A percentile compares a stretch with the other conserved stretches of the same genome.
phyloP scores from a whole-genome alignment of 2,113 vertebrate genomes.

The Patagioenas fasciata region DNA sequence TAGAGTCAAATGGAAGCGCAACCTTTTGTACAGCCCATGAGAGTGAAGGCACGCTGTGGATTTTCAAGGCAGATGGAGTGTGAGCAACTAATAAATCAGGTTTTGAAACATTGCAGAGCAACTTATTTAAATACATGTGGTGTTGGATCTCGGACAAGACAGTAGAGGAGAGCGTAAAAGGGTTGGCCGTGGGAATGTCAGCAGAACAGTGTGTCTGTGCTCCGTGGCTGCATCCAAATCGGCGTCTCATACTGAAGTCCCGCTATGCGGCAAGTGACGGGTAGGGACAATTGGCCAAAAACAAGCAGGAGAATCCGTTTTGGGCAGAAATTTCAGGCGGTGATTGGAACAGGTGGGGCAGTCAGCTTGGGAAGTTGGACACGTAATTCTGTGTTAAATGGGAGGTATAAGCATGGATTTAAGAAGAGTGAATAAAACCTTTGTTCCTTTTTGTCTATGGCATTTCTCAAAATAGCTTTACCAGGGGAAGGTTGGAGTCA shows the following conservation, averaged over 20 bases:
- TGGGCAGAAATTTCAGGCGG: not conserved
- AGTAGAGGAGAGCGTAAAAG: not conserved
- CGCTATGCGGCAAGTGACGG: not conserved
- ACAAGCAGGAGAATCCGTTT: not conserved
- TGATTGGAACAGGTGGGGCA: not conserved
- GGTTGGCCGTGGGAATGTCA: not conserved
- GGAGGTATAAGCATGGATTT: not conserved
- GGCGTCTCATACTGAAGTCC: not conserved
- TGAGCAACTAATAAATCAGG: conserved; percentile 76
- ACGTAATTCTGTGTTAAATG: rapidly evolving
- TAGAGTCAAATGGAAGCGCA: conserved; percentile 32
- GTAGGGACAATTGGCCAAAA: not conserved
- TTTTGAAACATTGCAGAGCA: conserved; percentile 74
- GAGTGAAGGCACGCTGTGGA: conserved; percentile 23
- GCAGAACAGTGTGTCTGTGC: conserved; percentile 1
- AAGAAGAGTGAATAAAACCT: not conserved
- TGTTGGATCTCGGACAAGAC: conserved; percentile 56
- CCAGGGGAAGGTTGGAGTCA: not conserved
- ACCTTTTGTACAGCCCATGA: conserved; percentile 47
- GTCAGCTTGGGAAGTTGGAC: not conserved
- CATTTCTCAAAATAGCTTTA: not conserved
- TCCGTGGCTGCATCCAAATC: conserved; percentile 17
- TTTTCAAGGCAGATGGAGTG: conserved; percentile 69
- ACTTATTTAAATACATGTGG: conserved; percentile 67
- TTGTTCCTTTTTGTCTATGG: not conserved